Percentiles rank a stretch among this genome's conserved stretches.
These are phyloP conservation scores for Spheniscus humboldti DNA, from an alignment of 2,797 vertebrate genomes.

Conservation along the genomic window DNA sequence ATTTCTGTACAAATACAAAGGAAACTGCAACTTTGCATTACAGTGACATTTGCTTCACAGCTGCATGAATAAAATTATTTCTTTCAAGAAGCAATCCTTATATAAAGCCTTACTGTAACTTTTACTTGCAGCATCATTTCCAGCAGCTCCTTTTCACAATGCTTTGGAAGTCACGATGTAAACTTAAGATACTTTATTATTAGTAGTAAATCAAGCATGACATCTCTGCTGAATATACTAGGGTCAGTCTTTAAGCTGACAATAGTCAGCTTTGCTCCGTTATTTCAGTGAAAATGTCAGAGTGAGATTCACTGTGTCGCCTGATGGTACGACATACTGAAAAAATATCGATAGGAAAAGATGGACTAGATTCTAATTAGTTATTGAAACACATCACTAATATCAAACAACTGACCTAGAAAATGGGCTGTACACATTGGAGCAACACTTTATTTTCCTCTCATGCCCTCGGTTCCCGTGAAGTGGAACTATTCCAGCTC, in stretches of 20 bases:
- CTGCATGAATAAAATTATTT: conserved; percentile 8
- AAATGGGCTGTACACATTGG: not conserved
- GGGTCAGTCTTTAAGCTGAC: not conserved
- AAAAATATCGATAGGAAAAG: not conserved
- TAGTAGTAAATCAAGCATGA: not conserved
- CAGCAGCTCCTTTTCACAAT: not conserved
- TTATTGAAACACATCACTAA: not conserved
- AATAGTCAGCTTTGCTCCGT: not conserved
- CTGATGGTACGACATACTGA: not conserved
- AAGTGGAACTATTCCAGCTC: not conserved
- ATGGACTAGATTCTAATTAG: not conserved
- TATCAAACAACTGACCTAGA: not conserved
- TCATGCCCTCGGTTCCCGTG: accelerated
- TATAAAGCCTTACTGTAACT: not conserved
- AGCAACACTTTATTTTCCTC: not conserved
- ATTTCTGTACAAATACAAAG: conserved; percentile 25
- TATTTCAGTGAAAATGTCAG: not conserved
- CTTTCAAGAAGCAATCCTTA: not conserved
- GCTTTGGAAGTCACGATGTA: not conserved
- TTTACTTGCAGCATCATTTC: not conserved
- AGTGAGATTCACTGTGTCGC: not conserved
- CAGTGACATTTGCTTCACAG: not conserved
- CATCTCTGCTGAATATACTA: not conserved
- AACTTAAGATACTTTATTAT: not conserved
- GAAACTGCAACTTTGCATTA: not conserved